Conservation (phyloP, 2,797 vertebrate genomes). For the Poeciliopsis turneri region DNA sequence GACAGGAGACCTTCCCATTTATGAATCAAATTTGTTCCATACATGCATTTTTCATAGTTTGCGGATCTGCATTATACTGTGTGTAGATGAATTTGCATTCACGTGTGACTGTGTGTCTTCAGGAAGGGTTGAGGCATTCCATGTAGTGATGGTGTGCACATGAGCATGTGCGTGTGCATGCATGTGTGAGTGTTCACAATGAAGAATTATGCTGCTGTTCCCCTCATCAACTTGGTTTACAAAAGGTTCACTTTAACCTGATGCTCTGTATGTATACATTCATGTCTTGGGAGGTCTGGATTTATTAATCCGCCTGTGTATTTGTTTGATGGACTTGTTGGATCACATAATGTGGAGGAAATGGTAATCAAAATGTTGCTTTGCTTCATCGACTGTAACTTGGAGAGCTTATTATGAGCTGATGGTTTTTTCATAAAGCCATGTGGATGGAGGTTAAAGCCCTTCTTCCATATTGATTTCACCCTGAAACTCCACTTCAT, state of each 20-base stretch:
- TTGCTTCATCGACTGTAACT: conserved; percentile 24
- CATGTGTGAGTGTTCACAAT: background rate
- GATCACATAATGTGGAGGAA: conserved; percentile 23
- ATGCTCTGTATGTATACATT: conserved; percentile 32
- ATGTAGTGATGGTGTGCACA: conserved; percentile 28
- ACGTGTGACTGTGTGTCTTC: conserved; percentile 16
- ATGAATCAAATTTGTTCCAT: conserved; percentile 81
- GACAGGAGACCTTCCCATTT: conserved; percentile 82
- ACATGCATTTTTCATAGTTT: conserved; percentile 73
- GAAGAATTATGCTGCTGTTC: conserved; percentile 66
- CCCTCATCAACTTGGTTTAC: conserved; percentile 69
- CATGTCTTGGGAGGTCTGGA: conserved; percentile 35
- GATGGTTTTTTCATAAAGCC: conserved; percentile 27
- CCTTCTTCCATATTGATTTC: conserved; percentile 32
- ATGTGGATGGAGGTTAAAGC: conserved; percentile 32
- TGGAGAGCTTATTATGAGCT: conserved; percentile 26
- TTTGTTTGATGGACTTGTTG: conserved; percentile 36
- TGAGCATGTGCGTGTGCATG: background rate
- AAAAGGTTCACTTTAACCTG: conserved; percentile 38
- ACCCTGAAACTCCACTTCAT: conserved; percentile 40
- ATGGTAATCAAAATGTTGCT: conserved; percentile 14
- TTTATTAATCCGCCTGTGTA: conserved; percentile 56
- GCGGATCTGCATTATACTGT: conserved; percentile 58
- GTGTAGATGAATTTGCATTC: conserved; percentile 63
- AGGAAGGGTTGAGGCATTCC: background rate